These are phyloP conservation scores for Recurvirostra avosetta DNA, from an alignment of 2,113 vertebrate species.

Conservation along the genomic window DNA sequence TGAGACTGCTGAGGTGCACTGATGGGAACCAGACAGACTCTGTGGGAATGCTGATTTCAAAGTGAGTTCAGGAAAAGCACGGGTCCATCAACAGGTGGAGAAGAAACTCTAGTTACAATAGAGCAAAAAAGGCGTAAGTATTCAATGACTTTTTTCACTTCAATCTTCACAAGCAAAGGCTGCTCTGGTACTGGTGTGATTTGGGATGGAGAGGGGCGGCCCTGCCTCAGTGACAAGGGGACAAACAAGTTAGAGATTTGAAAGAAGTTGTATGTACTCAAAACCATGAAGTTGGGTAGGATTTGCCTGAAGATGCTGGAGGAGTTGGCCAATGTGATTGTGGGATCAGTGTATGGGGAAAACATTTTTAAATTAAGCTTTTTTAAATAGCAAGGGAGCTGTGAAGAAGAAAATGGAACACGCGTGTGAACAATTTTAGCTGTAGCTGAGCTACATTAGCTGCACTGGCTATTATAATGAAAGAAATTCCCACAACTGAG, in stretches of 20 bases:
- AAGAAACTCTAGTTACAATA: background rate
- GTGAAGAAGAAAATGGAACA: background rate
- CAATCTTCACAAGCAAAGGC: background rate
- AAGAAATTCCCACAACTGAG: background rate
- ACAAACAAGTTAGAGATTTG: background rate
- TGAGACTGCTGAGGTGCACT: background rate
- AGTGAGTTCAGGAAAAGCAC: background rate
- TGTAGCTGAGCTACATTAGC: background rate
- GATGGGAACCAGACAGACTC: background rate
- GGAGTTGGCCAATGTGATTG: background rate
- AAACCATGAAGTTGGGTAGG: background rate
- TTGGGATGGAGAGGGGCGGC: background rate
- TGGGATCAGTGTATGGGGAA: background rate
- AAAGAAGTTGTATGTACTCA: background rate
- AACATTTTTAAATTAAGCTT: background rate
- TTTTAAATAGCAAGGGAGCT: background rate
- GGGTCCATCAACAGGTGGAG: accelerated
- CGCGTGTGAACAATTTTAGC: background rate
- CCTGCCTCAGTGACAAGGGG: background rate
- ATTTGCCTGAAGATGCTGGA: background rate
- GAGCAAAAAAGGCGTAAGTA: background rate
- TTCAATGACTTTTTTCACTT: background rate
- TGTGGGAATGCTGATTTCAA: background rate
- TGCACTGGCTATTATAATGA: background rate
- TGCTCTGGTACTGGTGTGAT: background rate